Conservation (phyloP, 2,797 vertebrate genomes). For the Caiman crocodilus region DNA sequence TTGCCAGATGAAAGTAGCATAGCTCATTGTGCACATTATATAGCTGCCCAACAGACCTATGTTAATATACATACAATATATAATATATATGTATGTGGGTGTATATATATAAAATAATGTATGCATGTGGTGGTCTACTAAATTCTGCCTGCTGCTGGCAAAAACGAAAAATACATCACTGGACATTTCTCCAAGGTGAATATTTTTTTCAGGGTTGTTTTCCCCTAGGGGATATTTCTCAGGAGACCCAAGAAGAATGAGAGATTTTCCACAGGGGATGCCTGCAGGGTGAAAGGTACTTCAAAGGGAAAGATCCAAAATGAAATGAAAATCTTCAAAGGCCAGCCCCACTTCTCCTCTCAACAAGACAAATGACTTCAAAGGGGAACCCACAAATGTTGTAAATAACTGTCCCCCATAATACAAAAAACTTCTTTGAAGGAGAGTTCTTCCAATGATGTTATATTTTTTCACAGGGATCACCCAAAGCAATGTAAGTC, state of each 20-base stretch:
- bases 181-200: constrained; percentile 60
- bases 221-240: constrained; percentile 68
- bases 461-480: constrained; percentile 62
- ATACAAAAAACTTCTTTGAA: constrained; percentile 67
- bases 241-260: constrained; percentile 70
- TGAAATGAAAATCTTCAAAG: constrained; percentile 76
- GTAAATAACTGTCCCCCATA: constrained; percentile 70
- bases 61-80: not conserved
- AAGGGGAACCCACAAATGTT: constrained; percentile 71
- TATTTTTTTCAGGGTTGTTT: constrained; percentile 66
- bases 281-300: constrained; percentile 67
- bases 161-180: constrained; percentile 73
- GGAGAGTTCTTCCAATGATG: constrained; percentile 61
- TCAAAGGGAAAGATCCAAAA: constrained; percentile 73
- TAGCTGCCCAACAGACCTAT: not conserved
- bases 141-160: constrained; percentile 65
- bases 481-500: constrained; percentile 54
- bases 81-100: not conserved
- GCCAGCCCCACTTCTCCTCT: constrained; percentile 65
- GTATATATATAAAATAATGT: constrained; percentile 18
- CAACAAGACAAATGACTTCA: constrained; percentile 76
- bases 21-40: not conserved
- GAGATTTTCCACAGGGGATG: constrained; percentile 71
- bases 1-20: not conserved
- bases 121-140: constrained; percentile 35